Evolutionary conservation across 2,888 invertebrate species (phyloP).

Genomic region (Torymus texanus): DNA sequence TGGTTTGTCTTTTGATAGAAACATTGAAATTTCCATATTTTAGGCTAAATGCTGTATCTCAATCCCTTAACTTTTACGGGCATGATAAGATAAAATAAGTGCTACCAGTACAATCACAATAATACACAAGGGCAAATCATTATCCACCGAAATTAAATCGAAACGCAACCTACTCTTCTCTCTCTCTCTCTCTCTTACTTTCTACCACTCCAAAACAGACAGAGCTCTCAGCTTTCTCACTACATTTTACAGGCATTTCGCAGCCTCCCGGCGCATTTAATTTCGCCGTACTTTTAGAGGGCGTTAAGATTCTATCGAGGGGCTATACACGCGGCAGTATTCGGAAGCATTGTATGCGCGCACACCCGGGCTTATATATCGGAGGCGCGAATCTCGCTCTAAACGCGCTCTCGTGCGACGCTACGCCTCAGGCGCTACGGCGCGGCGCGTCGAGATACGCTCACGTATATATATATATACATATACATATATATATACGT

Average conservation of each 20-base stretch:
- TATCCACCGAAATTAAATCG: slow-evolving; percentile 13
- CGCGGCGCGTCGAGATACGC: no score
- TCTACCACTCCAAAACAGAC: slow-evolving; percentile 15
- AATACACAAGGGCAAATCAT: not conserved
- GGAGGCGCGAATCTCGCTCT: slow-evolving; percentile 68
- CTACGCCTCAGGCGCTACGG: slow-evolving; percentile 56
- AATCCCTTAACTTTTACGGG: no score
- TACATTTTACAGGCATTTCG: not conserved
- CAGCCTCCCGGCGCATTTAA: slow-evolving; percentile 66
- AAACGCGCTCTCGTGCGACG: slow-evolving; percentile 64
- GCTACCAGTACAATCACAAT: no score
- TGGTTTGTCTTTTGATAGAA: no score
- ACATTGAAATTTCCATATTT: no score
- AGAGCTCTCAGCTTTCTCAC: not conserved
- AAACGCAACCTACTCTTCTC: not conserved
- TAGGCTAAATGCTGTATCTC: no score
- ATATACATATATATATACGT: no score
- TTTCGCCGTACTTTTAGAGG: slow-evolving; percentile 68
- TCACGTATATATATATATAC: not conserved
- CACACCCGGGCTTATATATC: slow-evolving; percentile 63
- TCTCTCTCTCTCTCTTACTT: no score
- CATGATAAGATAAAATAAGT: no score
- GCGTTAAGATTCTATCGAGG: slow-evolving; percentile 72
- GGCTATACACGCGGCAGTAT: slow-evolving; percentile 53
- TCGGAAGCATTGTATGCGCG: slow-evolving; percentile 69